phyloP scores from a whole-genome alignment of 37 sponge, comb jelly and placozoan genomes.

The Agelas oroides region DNA sequence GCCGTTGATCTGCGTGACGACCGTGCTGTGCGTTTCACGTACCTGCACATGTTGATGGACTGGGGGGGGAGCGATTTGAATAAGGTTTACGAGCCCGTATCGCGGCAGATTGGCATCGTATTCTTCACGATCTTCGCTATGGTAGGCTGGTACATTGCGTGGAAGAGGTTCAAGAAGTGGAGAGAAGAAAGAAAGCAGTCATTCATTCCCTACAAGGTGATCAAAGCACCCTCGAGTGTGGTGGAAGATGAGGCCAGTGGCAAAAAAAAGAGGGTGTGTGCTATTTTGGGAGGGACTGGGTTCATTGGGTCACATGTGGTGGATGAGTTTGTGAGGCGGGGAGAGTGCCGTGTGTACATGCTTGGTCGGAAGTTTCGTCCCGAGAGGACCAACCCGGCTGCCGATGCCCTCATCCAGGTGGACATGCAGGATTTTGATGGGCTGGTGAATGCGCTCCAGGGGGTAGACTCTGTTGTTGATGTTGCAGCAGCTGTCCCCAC shows the following conservation, averaged over 20 bases:
- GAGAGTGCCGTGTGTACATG: constrained; percentile 64
- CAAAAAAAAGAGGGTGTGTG: constrained; percentile 1
- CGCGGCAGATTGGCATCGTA: constrained; percentile 44
- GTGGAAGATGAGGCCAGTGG: not conserved
- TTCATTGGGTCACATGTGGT: constrained; percentile 78
- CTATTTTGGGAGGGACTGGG: constrained; percentile 58
- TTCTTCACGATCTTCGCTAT: constrained; percentile 29
- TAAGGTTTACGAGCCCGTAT: constrained; percentile 68
- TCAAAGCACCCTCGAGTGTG: constrained; percentile 58
- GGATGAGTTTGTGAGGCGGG: constrained; percentile 49
- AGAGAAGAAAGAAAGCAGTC: not conserved
- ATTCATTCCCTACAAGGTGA: constrained; percentile 49
- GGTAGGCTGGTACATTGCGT: constrained; percentile 8
- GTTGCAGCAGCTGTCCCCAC: constrained; percentile 56
- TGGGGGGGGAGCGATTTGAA: constrained; percentile 64
- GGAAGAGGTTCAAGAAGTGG: constrained; percentile 11
- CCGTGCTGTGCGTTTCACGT: constrained; percentile 37
- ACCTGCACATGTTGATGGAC: constrained; percentile 69
- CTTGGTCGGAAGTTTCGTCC: constrained; percentile 62
- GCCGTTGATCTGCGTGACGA: constrained; percentile 60
- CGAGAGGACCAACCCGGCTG: constrained; percentile 53
- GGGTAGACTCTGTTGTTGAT: constrained; percentile 74
- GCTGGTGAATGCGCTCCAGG: constrained; percentile 58
- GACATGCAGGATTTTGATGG: constrained; percentile 75
- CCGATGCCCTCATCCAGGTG: constrained; percentile 71